These are phyloP conservation scores for Benitochromis conjunctus DNA, from an alignment of 2,113 vertebrate genomes.

Conservation along the genomic window DNA sequence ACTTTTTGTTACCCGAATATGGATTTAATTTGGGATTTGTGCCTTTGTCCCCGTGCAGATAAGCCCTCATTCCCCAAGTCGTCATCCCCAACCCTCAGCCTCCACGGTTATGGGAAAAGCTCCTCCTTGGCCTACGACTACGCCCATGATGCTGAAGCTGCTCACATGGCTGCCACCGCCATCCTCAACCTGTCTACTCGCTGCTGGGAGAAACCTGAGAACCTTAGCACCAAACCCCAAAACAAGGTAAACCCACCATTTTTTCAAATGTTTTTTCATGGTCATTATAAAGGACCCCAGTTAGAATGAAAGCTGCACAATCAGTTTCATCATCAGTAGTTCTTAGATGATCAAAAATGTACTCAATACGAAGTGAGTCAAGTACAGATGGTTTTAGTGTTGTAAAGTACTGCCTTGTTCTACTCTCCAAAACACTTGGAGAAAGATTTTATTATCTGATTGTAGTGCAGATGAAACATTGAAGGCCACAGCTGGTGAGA, in stretches of 20 bases:
- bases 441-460: constrained; percentile 30
- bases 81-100: constrained; percentile 81
- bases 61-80: constrained; percentile 85
- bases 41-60: constrained; percentile 67
- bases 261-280: background rate
- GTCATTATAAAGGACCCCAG: background rate
- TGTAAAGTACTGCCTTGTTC: background rate
- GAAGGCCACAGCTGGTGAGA: constrained; percentile 46
- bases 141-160: constrained; percentile 92
- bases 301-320: background rate
- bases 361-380: background rate
- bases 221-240: constrained; percentile 91
- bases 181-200: constrained; percentile 97
- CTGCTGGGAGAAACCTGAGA: constrained; percentile 98
- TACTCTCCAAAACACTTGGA: background rate
- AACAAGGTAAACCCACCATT: constrained; percentile 78
- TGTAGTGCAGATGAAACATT: constrained; percentile 31
- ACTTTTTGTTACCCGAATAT: background rate
- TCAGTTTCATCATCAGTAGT: background rate
- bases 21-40: background rate
- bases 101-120: constrained; percentile 83
- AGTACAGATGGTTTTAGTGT: background rate
- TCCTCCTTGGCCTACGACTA: constrained; percentile 85
- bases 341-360: background rate
- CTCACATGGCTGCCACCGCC: constrained; percentile 97